A percentile compares a stretch with the other conserved stretches of the same genome.
phyloP scores from a whole-genome alignment of 2,113 vertebrate genomes.

The Onychostoma macrolepis region DNA sequence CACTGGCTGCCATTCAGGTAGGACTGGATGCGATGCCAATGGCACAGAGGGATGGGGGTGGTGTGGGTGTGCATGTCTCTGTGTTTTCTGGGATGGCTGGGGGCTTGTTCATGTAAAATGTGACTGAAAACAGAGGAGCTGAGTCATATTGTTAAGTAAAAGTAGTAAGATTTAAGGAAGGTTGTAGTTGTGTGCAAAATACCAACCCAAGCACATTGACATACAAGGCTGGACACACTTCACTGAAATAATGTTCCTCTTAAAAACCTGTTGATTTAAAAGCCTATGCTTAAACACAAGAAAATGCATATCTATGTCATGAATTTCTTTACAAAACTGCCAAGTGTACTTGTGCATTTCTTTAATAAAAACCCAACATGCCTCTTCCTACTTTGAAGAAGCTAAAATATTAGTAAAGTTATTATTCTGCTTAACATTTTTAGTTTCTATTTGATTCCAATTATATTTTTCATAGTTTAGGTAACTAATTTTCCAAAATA shows the following conservation, averaged over 20 bases:
- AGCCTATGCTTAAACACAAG: background rate
- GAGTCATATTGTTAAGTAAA: background rate
- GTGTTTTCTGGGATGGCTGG: background rate
- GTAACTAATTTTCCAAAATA: too few species aligned
- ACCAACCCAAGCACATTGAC: constrained; percentile 9
- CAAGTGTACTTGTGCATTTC: background rate
- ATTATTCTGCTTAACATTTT: background rate
- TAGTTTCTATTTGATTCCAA: background rate
- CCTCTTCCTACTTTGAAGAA: background rate
- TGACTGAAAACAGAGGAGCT: constrained; percentile 22
- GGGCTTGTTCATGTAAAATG: background rate
- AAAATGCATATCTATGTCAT: background rate
- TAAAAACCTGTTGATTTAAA: background rate
- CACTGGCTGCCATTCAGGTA: constrained; percentile 58
- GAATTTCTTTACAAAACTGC: background rate
- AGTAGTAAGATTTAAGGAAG: constrained; percentile 28
- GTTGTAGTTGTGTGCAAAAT: background rate
- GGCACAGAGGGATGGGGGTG: constrained; percentile 37
- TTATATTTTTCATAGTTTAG: background rate
- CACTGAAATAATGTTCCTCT: background rate
- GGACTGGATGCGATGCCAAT: constrained; percentile 54
- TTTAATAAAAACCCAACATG: background rate
- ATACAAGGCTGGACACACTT: background rate
- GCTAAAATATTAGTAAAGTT: background rate
- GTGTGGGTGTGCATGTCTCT: constrained; percentile 26